phyloP scores from a whole-genome alignment of 2,113 vertebrate species.

The Syngnathus floridae region DNA sequence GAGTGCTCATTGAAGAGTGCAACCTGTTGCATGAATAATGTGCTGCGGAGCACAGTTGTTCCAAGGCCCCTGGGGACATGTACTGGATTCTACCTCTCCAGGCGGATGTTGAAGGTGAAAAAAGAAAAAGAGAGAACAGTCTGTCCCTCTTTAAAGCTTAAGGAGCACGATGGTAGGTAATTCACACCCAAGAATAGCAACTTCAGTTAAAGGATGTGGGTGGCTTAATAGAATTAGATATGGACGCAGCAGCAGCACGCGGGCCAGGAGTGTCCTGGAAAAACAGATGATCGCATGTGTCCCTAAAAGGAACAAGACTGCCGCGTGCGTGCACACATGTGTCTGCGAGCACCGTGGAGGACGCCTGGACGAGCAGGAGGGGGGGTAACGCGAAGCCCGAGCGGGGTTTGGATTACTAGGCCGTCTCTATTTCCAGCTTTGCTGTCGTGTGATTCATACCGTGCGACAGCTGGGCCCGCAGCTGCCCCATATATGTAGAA shows the following conservation, averaged over 20 bases:
- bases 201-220: conserved; percentile 44
- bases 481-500: conserved; percentile 84
- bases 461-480: conserved; percentile 89
- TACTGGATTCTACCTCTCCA: conserved; percentile 62
- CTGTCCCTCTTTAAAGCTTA: conserved; percentile 53
- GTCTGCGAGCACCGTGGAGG: conserved; percentile 34
- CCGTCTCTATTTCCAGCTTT: conserved; percentile 87
- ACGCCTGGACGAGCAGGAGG: conserved; percentile 61
- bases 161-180: conserved; percentile 40
- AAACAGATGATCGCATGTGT: conserved; percentile 48
- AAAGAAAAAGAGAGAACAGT: conserved; percentile 63
- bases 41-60: conserved; percentile 56
- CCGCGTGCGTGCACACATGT: conserved; percentile 25
- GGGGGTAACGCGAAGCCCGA: conserved; percentile 77
- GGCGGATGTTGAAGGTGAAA: conserved; percentile 68
- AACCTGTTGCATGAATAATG: conserved; percentile 66
- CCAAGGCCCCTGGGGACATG: conserved; percentile 59
- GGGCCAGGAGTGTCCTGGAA: conserved; percentile 32
- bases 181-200: conserved; percentile 52
- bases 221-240: conserved; percentile 57
- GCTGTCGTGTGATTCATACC: conserved; percentile 82
- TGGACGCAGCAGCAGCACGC: conserved; percentile 37
- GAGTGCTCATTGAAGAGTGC: conserved; percentile 41
- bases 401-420: conserved; percentile 85
- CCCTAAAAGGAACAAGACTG: conserved; percentile 65